Evolutionary conservation across 2,113 vertebrate genomes (phyloP).

Genomic region (Cheirogaleus medius): DNA sequence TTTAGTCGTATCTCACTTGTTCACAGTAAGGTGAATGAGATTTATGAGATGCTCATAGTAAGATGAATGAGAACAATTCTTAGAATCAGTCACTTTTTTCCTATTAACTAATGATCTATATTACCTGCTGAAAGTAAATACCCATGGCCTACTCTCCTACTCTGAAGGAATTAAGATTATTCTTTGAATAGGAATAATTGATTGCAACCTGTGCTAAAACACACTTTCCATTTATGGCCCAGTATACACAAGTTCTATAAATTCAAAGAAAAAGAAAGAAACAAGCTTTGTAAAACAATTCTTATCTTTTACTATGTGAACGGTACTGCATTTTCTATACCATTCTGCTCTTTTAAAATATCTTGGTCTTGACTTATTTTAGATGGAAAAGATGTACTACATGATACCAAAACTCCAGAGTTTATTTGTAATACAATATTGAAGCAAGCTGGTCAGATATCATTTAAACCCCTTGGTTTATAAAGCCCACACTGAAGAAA

Average conservation of each 20-base stretch:
- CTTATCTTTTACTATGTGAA: not conserved
- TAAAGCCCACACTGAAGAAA: not conserved
- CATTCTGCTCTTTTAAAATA: slow-evolving; percentile 32
- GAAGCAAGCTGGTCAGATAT: not conserved
- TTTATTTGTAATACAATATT: not conserved
- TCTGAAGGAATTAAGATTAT: slow-evolving; percentile 8
- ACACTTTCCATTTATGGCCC: not conserved
- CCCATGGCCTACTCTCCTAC: not conserved
- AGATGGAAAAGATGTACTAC: not conserved
- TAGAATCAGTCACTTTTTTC: not conserved
- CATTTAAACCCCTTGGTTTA: not conserved
- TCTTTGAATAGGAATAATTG: not conserved
- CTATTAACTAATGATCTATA: not conserved
- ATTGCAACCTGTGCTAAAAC: not conserved
- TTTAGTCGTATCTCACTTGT: not conserved
- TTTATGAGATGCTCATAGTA: not conserved
- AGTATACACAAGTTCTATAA: too few species aligned
- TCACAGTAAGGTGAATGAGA: not conserved
- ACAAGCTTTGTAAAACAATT: not conserved
- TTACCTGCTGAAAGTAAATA: slow-evolving; percentile 19
- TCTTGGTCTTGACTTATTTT: not conserved
- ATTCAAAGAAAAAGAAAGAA: not conserved
- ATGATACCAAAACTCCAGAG: not conserved
- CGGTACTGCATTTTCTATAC: not conserved
- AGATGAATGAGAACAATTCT: not conserved